Evolutionary conservation across 2,797 vertebrate species (phyloP).

Genomic region (Chelonia mydas): DNA sequence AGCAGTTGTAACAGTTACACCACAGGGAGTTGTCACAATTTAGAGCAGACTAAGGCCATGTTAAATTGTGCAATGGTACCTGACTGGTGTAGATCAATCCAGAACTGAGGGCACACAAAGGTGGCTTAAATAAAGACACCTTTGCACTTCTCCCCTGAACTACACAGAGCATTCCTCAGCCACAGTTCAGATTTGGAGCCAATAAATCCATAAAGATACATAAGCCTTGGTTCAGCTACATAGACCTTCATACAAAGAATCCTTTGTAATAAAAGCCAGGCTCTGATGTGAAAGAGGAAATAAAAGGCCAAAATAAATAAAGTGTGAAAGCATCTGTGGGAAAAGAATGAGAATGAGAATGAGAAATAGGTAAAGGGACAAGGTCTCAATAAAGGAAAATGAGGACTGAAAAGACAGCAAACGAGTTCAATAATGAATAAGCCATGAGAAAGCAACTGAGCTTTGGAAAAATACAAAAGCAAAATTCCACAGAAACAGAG

Average conservation of each 20-base stretch:
- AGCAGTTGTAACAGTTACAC: not conserved
- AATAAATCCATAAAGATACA: not conserved
- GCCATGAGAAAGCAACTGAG: not conserved
- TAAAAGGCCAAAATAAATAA: not conserved
- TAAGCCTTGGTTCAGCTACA: not conserved
- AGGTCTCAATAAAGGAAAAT: not conserved
- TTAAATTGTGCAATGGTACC: not conserved
- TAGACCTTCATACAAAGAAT: not conserved
- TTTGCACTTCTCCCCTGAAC: not conserved
- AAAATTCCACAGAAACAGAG: not conserved
- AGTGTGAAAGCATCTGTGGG: not conserved
- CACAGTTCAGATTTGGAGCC: not conserved
- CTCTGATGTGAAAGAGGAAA: not conserved
- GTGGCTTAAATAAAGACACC: not conserved
- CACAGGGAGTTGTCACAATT: not conserved
- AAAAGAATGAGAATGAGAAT: not conserved
- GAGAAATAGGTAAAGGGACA: not conserved
- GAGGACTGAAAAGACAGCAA: not conserved
- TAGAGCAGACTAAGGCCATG: not conserved
- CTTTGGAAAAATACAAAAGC: not conserved
- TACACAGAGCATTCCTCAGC: not conserved
- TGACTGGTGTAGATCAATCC: not conserved
- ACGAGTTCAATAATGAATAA: not conserved
- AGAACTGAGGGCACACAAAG: not conserved
- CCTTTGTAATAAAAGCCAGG: not conserved